Conservation (phyloP, 2,113 vertebrate genomes). For the Talpa occidentalis region DNA sequence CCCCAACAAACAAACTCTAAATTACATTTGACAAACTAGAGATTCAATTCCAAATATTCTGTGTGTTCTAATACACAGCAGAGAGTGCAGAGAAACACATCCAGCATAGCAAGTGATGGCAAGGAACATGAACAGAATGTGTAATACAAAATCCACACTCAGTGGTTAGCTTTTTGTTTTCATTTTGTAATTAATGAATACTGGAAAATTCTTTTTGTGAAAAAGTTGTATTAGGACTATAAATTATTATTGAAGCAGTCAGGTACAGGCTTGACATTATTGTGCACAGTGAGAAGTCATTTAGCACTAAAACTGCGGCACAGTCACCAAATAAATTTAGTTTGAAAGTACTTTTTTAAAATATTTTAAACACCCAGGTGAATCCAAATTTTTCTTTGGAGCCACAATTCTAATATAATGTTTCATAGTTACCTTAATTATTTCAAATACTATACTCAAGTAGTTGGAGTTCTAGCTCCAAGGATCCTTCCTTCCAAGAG, state of each 20-base stretch:
- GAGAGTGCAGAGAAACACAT: conserved; percentile 42
- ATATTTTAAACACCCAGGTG: background rate
- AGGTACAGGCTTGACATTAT: background rate
- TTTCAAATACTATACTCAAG: background rate
- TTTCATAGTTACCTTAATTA: background rate
- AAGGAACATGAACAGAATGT: background rate
- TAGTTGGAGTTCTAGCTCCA: background rate
- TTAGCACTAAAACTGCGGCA: background rate
- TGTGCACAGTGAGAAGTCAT: background rate
- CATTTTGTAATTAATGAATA: conserved; percentile 66
- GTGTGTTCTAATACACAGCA: conserved; percentile 55
- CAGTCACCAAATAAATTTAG: background rate
- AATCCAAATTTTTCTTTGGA: background rate
- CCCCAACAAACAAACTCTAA: conserved; percentile 17
- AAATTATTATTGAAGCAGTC: conserved; percentile 50
- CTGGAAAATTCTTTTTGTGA: conserved; percentile 62
- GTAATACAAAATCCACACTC: conserved; percentile 49
- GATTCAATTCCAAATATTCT: conserved; percentile 48
- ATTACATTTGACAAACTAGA: conserved; percentile 59
- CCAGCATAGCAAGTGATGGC: conserved; percentile 56
- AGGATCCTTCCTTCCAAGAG: background rate
- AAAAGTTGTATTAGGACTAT: conserved; percentile 50
- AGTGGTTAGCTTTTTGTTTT: conserved; percentile 58
- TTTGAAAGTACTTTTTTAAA: background rate
- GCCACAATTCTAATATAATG: background rate